These are phyloP conservation scores for Astur gentilis DNA, from an alignment of 2,113 vertebrate genomes.

Conservation along the genomic window DNA sequence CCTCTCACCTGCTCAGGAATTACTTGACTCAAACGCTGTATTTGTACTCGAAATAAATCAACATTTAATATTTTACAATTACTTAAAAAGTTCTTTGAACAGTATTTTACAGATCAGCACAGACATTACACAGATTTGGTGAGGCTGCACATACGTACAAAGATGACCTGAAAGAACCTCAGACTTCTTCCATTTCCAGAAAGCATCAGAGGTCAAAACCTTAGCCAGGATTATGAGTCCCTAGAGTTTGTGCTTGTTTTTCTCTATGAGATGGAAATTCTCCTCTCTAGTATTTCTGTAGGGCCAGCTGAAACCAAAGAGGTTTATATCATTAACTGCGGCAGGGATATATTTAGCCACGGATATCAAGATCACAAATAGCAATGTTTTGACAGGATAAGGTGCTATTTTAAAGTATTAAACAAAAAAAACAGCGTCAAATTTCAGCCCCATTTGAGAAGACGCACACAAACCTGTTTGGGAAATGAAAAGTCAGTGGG, in stretches of 20 bases:
- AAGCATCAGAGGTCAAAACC: not conserved
- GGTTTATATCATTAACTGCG: not conserved
- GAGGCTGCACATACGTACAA: not conserved
- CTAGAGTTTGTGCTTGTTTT: not conserved
- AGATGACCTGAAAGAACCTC: not conserved
- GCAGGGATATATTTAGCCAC: not conserved
- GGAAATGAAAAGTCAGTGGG: not conserved
- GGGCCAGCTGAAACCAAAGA: not conserved
- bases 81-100: slow-evolving; percentile 9
- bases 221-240: not conserved
- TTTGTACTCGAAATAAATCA: slow-evolving; percentile 28
- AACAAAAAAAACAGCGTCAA: not conserved
- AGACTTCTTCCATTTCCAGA: not conserved
- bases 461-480: not conserved
- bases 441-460: not conserved
- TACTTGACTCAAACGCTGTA: not conserved
- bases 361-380: not conserved
- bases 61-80: slow-evolving; percentile 56
- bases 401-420: not conserved
- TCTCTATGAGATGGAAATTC: not conserved
- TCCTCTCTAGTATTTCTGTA: not conserved
- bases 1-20: not conserved
- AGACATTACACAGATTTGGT: not conserved
- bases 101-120: slow-evolving; percentile 34
- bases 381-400: not conserved